Base-by-base conservation (phyloP, 2,113 vertebrate species). In the Nettapus auritus region DNA sequence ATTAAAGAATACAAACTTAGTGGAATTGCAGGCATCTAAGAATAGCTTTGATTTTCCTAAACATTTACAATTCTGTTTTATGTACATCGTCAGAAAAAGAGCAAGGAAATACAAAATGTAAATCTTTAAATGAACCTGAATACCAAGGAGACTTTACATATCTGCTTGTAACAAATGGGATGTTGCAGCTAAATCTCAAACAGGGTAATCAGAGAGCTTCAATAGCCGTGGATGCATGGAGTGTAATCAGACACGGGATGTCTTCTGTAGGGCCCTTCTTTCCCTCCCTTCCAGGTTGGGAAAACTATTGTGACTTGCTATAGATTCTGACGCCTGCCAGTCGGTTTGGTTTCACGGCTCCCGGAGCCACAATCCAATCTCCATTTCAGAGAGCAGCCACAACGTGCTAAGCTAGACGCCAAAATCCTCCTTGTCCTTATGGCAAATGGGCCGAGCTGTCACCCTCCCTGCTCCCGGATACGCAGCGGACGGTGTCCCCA, bases 21-120 rank as follows among this genome's bases (percentile, higher is more conserved):
- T 93, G 89, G 90, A 97, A 96, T 89, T 97, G 96, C 95, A 97
- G 95, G 97, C 97, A 95, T 97, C 97, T 98, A 97, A 97, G 91
- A 97, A 98, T 97, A 96, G 96, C 97, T 98, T 98, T 98, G 97
- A 98, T 98, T 98, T 97, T 96, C 87, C 96, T 98, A 98, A 98
- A 97, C 97, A 98, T 98, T 97, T 97, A 97, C 97, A 96, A 98
- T 98, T 98, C 98, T 97, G 97, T 98, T 98, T 98, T 97, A 98
- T 98, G 97, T 96, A 97, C 74, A 56, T 97, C 78, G 86, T 97
- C 97, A 97, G 97, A 97, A 98, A 97, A 94, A 73, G 96, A 96
- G 96, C 70, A 90, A 97, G 97, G 96, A 97, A 98, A 98, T 97
- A 91, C 81, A 97, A 98, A 97, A 97, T 98, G 98, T 97, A 98